Evolutionary conservation across 2,797 vertebrate genomes (phyloP).

Genomic region (Coendou prehensilis): DNA sequence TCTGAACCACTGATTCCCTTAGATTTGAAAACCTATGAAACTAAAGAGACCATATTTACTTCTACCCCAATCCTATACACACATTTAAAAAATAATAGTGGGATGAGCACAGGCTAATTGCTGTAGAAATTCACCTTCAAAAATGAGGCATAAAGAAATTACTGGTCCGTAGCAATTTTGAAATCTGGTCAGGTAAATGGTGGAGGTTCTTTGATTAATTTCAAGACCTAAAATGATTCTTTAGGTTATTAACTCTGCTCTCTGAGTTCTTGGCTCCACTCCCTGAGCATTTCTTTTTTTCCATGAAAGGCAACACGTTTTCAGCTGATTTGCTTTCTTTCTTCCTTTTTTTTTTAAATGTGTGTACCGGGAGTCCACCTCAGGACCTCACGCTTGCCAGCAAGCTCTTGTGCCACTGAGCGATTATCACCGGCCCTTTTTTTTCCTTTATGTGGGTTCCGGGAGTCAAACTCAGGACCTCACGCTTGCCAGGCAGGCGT

Average conservation of each 20-base stretch:
- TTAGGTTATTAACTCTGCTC: background rate
- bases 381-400: too few relatives aligned
- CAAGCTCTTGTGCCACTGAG: too few relatives aligned
- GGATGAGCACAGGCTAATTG: background rate
- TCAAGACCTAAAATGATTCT: background rate
- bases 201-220: background rate
- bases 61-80: rapidly evolving
- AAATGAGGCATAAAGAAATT: background rate
- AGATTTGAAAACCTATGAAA: background rate
- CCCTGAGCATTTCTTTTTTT: background rate
- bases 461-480: too few relatives aligned
- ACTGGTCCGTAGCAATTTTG: background rate
- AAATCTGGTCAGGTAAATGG: background rate
- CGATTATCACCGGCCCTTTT: too few relatives aligned
- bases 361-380: too few relatives aligned
- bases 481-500: too few relatives aligned
- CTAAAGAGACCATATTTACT: background rate
- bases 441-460: too few relatives aligned
- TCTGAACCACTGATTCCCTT: background rate
- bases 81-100: background rate
- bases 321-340: background rate
- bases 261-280: background rate
- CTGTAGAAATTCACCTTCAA: background rate
- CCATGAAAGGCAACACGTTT: background rate
- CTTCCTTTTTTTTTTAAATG: too few relatives aligned